Evolutionary conservation across 2,888 invertebrate species (phyloP).

Genomic region (Drosophila birchii): DNA sequence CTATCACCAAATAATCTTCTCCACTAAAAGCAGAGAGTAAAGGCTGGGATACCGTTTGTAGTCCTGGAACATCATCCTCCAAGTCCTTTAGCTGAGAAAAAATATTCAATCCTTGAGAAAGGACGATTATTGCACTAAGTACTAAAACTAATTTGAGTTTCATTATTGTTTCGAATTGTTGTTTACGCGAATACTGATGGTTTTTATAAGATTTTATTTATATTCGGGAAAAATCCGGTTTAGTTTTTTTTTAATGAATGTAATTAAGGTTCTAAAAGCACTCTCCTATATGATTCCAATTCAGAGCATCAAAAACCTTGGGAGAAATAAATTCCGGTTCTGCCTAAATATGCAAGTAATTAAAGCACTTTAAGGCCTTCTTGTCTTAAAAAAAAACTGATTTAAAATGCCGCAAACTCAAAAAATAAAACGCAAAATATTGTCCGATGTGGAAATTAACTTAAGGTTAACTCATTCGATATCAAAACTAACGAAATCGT

Average conservation of each 20-base stretch:
- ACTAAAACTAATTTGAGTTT: conserved; percentile 1
- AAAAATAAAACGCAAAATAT: too few species aligned
- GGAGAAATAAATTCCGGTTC: too few species aligned
- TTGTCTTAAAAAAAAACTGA: not conserved
- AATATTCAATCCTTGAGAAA: conserved; percentile 12
- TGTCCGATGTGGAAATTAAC: too few species aligned
- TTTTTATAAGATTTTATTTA: not conserved
- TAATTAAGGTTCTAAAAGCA: not conserved
- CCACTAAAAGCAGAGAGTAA: not conserved
- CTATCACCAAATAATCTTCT: not conserved
- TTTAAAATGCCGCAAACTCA: too few species aligned
- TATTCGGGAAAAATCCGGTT: not conserved
- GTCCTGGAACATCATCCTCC: not conserved
- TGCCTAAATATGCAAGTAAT: not conserved
- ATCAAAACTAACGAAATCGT: too few species aligned
- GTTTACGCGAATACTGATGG: conserved; percentile 7
- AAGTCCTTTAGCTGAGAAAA: not conserved
- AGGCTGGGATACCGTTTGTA: not conserved
- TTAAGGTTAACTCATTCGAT: not conserved
- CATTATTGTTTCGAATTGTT: conserved; percentile 5
- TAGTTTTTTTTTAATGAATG: not conserved
- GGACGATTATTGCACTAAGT: conserved; percentile 7
- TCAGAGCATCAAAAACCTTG: too few species aligned
- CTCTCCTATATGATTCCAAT: not conserved
- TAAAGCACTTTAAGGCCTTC: not conserved